Evolutionary conservation across 2,113 vertebrate species (phyloP), one percentile per base, ranked within the genome.

Genomic region (Romanogobio albipinnatus): DNA sequence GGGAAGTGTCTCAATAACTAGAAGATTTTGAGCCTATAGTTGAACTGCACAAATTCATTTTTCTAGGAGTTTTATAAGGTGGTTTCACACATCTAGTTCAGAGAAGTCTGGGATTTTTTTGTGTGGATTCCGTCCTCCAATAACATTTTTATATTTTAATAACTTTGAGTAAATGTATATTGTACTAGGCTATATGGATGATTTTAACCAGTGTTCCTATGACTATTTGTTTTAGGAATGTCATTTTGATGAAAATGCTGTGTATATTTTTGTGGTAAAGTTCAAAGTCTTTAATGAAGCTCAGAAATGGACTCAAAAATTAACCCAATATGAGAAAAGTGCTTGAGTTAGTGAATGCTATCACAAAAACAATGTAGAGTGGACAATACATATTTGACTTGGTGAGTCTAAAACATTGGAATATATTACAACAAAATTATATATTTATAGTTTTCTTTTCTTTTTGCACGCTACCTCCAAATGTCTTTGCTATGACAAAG

Each of bases 361-460:
- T 73, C 39, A 73, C 70, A 73, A 73, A 73, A 73, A 73, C 70
- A 47, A 47, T 73, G 68, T 73, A 45, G 39, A 45, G 39, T 47
- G 45, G 14, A 26, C 45, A 51, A 47, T 75, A 51, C n/a, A 75
- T 51, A 24, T 75, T 11, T 51, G 73, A 45, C 22, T 73, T 17
- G 2, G 51, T 53, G 68, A 39, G 17, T n/a, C 68, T 71, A 11
- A 19, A 22, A 15, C 22, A 36, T 1, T 1, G 17, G 9, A 70
- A 36, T 39, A 17, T 39, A 70, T 39, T 19, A 73, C 22, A 73
- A 24, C 70, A 73, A 71, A 13, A 1, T n/a, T 1, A n/a, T 39
- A 6, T n/a, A 70, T 17, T 10, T 19, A 47, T 11, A 9, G 4
- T 15, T 1, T 6, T 17, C 1, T 19, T 70, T 19, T 70, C 19